Conservation (phyloP, 2,113 vertebrate species). For the Columbina picui region DNA sequence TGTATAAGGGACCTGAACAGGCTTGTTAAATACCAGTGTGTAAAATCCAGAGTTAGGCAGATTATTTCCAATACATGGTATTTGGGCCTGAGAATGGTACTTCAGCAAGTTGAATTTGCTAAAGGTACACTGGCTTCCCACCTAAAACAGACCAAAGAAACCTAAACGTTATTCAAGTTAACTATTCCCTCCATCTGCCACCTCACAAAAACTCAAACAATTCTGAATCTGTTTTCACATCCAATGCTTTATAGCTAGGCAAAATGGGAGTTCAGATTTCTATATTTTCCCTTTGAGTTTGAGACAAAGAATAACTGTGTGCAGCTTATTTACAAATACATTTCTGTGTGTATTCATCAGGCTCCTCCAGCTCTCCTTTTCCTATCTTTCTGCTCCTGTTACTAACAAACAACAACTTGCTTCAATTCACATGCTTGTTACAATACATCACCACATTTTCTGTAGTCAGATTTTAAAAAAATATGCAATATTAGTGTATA, state of each 20-base stretch:
- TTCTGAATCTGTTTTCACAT: conserved; percentile 26
- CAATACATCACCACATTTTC: neutral
- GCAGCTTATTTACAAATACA: neutral
- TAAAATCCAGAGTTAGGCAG: neutral
- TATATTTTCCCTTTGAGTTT: neutral
- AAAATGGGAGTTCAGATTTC: neutral
- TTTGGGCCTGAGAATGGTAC: neutral
- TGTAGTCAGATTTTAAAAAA: neutral
- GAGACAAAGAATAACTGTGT: neutral
- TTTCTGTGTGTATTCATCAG: neutral
- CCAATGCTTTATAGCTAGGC: neutral
- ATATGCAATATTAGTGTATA: neutral
- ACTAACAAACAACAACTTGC: neutral
- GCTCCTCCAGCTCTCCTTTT: neutral
- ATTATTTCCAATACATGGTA: neutral
- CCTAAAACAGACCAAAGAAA: neutral
- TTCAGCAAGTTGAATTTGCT: neutral
- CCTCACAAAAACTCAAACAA: neutral
- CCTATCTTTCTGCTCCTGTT: neutral
- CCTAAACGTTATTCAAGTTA: neutral
- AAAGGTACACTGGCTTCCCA: neutral
- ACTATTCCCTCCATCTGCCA: neutral
- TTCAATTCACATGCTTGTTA: neutral
- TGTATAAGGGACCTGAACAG: neutral
- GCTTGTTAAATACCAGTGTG: neutral